phyloP scores from a whole-genome alignment of 2,888 invertebrate genomes.

The Sialis fuliginosa region DNA sequence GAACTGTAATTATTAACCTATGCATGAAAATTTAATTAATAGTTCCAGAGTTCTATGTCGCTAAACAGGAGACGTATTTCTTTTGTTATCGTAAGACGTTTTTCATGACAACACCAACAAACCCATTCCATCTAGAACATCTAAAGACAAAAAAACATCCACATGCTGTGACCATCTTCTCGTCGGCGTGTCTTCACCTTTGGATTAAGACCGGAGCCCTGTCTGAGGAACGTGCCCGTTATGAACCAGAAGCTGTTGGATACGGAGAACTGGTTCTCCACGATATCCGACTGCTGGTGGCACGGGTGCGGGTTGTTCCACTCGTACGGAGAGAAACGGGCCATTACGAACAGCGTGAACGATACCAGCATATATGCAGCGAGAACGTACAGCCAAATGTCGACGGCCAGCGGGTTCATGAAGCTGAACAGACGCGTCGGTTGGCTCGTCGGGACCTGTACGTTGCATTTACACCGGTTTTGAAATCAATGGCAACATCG shows the following conservation, averaged over 20 bases:
- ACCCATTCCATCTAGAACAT: too few species aligned
- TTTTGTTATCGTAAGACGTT: too few species aligned
- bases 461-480: background rate
- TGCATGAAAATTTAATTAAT: too few species aligned
- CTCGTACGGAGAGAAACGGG: constrained; percentile 92
- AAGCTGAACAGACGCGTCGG: constrained; percentile 85
- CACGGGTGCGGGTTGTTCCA: constrained; percentile 75
- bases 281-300: constrained; percentile 62
- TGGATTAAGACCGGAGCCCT: constrained; percentile 70
- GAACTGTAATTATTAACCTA: too few species aligned
- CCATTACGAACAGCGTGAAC: constrained; percentile 89
- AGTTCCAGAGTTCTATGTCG: too few species aligned
- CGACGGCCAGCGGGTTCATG: constrained; percentile 87
- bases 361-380: constrained; percentile 89
- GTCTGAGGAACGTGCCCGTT: constrained; percentile 73
- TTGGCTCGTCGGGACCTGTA: constrained; percentile 73
- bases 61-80: too few species aligned
- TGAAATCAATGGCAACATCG: background rate
- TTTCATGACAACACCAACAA: too few species aligned
- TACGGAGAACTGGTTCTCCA: constrained; percentile 92
- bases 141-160: too few species aligned
- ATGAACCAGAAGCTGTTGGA: constrained; percentile 88
- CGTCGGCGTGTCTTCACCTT: constrained; percentile 39
- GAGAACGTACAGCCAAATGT: constrained; percentile 92
- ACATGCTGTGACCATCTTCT: too few species aligned